Evolutionary conservation across 1,140 invertebrate species (phyloP).

Genomic region (Pseudoatta argentina): DNA sequence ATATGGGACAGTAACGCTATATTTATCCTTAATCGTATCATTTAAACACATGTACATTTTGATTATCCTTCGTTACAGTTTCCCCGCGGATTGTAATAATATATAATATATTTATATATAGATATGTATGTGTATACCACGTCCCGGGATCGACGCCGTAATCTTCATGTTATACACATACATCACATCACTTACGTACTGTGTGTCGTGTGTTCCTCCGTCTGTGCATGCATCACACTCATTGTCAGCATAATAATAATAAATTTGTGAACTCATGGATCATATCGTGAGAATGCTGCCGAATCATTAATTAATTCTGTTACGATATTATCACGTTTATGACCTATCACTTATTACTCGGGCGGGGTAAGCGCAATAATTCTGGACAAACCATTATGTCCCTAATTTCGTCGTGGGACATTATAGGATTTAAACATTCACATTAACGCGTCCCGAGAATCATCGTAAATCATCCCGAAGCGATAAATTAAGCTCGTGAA

Average conservation of each 20-base stretch:
- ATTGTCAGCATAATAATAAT: slow-evolving; percentile 30
- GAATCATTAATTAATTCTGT: slow-evolving; percentile 42
- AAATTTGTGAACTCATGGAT: slow-evolving; percentile 28
- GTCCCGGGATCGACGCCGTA: not conserved
- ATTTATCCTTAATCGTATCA: slow-evolving; percentile 52
- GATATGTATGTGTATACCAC: not conserved
- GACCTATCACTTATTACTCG: slow-evolving; percentile 53
- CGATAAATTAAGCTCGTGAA: slow-evolving; percentile 8
- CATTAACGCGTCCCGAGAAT: slow-evolving; percentile 37
- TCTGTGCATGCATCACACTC: slow-evolving; percentile 20
- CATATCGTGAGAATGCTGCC: slow-evolving; percentile 29
- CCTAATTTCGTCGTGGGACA: slow-evolving; percentile 27
- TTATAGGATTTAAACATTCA: slow-evolving; percentile 26
- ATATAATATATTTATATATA: slow-evolving; percentile 37
- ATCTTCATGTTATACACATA: slow-evolving; percentile 28
- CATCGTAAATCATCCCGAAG: slow-evolving; percentile 18
- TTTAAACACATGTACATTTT: slow-evolving; percentile 62
- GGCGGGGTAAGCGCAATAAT: slow-evolving; percentile 75
- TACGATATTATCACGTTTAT: slow-evolving; percentile 57
- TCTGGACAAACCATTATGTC: slow-evolving; percentile 41
- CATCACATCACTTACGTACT: slow-evolving; percentile 26
- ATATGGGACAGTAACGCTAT: slow-evolving; percentile 29
- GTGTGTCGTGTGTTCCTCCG: not conserved
- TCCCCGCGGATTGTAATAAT: slow-evolving; percentile 24
- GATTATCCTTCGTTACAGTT: slow-evolving; percentile 55